phyloP scores from a whole-genome alignment of 23 tunicate genomes.

The Ascidia mentula region DNA sequence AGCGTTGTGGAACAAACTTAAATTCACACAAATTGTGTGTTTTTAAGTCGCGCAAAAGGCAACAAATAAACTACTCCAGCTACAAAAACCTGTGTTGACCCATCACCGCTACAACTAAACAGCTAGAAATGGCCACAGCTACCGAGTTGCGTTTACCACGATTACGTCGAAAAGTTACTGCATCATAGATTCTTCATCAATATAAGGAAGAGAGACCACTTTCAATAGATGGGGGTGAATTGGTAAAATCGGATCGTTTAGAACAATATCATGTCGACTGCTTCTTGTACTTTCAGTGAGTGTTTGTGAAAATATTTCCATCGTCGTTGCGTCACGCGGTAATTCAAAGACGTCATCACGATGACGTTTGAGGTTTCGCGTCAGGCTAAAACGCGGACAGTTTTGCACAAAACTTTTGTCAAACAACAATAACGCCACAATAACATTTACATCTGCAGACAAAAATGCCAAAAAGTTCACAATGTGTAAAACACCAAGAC shows the following conservation, averaged over 20 bases:
- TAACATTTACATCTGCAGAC: too few relatives aligned
- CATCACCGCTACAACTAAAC: background rate
- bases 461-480: background rate
- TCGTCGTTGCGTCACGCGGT: background rate
- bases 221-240: background rate
- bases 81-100: background rate
- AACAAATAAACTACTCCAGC: background rate
- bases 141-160: background rate
- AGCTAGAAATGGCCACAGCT: background rate
- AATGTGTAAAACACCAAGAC: conserved; percentile 10
- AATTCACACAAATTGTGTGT: background rate
- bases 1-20: background rate
- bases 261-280: background rate
- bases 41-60: background rate
- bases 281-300: background rate
- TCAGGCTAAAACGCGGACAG: conserved; percentile 10
- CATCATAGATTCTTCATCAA: conserved; percentile 4
- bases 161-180: background rate
- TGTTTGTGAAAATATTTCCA: background rate
- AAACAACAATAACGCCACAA: too few relatives aligned
- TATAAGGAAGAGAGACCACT: background rate
- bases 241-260: background rate
- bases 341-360: background rate
- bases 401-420: too few relatives aligned
- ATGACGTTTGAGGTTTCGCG: conserved; percentile 1